Evolutionary conservation across 2,888 invertebrate genomes (phyloP).

Genomic region (Acanthacorydalis orientalis): DNA sequence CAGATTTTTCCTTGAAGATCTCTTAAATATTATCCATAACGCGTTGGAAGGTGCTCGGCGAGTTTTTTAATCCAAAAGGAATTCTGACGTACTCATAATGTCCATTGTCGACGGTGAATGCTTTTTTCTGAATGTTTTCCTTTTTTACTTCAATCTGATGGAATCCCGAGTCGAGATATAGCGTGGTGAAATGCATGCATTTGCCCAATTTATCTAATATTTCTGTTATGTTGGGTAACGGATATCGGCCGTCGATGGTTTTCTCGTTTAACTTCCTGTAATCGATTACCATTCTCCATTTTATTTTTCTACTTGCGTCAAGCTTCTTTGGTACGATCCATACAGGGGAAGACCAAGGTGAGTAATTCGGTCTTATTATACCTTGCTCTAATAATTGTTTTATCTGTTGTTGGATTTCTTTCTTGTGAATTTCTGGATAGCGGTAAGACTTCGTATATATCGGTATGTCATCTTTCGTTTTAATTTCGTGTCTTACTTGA

Average conservation of each 20-base stretch:
- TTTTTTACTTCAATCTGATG: constrained; percentile 13
- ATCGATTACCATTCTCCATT: constrained; percentile 18
- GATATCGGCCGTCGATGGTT: constrained; percentile 16
- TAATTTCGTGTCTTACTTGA: constrained; percentile 13
- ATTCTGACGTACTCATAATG: constrained; percentile 13
- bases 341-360: constrained; percentile 19
- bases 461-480: constrained; percentile 12
- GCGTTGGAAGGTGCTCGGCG: constrained; percentile 13
- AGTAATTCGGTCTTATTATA: constrained; percentile 16
- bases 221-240: constrained; percentile 13
- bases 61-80: constrained; percentile 12
- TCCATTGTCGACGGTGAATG: constrained; percentile 11
- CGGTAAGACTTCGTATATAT: constrained; percentile 14
- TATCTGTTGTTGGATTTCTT: constrained; percentile 17
- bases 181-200: constrained; percentile 11
- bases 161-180: constrained; percentile 13
- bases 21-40: constrained; percentile 12
- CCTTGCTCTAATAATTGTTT: constrained; percentile 15
- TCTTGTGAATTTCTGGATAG: constrained; percentile 12
- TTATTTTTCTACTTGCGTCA: constrained; percentile 16
- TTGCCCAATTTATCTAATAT: constrained; percentile 12
- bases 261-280: constrained; percentile 15
- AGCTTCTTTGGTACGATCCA: constrained; percentile 21
- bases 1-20: constrained; percentile 12
- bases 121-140: constrained; percentile 12